phyloP scores from a whole-genome alignment of 1,140 invertebrate species.

The Calephelis nemesis region DNA sequence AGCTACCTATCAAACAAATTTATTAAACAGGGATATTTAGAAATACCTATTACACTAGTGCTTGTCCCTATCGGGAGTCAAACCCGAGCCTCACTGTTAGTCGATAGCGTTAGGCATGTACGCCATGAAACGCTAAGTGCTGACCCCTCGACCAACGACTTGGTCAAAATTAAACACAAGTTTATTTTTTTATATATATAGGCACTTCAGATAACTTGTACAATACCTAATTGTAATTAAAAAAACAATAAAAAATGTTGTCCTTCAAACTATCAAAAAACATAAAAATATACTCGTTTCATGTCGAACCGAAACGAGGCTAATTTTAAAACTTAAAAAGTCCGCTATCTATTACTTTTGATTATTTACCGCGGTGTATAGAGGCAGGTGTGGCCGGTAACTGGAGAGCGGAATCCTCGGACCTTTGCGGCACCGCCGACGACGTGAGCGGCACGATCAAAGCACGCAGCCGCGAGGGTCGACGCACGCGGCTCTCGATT shows the following conservation, averaged over 20 bases:
- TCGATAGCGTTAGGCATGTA: no score
- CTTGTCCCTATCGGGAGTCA: no score
- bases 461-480: constrained; percentile 57
- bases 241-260: neutral
- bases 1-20: no score
- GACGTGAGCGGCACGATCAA: constrained; percentile 63
- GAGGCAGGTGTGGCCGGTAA: constrained; percentile 54
- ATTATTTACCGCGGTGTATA: constrained; percentile 33
- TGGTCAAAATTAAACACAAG: no score
- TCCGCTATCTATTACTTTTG: constrained; percentile 23
- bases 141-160: no score
- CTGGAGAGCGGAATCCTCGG: constrained; percentile 49
- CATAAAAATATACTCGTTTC: constrained; percentile 2
- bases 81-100: no score
- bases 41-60: no score
- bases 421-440: constrained; percentile 52
- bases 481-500: constrained; percentile 67
- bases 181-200: no score
- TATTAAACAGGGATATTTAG: no score
- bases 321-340: constrained; percentile 20
- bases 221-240: neutral
- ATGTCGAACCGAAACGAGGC: constrained; percentile 7
- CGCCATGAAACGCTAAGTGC: no score
- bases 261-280: neutral
- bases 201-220: no score